Evolutionary conservation across 2,888 invertebrate genomes (phyloP).

Genomic region (Cataglyphis altisquamis): DNA sequence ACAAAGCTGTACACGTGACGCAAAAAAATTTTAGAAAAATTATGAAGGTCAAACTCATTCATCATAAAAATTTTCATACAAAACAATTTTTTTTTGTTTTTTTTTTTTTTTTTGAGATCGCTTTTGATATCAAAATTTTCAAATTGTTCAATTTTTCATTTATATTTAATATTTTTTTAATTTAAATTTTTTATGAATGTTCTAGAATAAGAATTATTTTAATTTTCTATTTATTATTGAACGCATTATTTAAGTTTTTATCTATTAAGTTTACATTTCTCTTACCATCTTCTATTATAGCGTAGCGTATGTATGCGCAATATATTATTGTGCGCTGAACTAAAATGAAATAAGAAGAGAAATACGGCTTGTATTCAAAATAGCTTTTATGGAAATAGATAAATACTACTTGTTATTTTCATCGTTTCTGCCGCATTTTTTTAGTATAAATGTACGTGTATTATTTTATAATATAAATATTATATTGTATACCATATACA

Average conservation of each 20-base stretch:
- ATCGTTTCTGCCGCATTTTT: background rate
- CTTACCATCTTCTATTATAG: slow-evolving; percentile 30
- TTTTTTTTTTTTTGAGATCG: slow-evolving; percentile 30
- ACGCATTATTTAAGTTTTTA: slow-evolving; percentile 23
- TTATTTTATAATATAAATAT: slow-evolving; percentile 5
- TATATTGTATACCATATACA: background rate
- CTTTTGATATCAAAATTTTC: slow-evolving; percentile 57
- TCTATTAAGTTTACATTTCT: slow-evolving; percentile 30
- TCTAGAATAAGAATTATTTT: slow-evolving; percentile 8
- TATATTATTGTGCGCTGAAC: slow-evolving; percentile 24
- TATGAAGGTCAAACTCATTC: slow-evolving; percentile 58
- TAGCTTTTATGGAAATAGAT: slow-evolving; percentile 26
- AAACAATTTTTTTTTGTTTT: background rate
- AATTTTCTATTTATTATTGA: slow-evolving; percentile 20
- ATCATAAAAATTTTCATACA: slow-evolving; percentile 60
- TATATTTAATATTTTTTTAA: background rate
- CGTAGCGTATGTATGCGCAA: background rate
- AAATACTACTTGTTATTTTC: slow-evolving; percentile 20
- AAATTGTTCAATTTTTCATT: background rate
- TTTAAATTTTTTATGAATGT: background rate
- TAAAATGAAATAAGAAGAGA: slow-evolving; percentile 35
- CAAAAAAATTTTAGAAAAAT: slow-evolving; percentile 53
- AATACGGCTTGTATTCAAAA: slow-evolving; percentile 18
- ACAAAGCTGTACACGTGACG: slow-evolving; percentile 48
- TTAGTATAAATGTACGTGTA: background rate